Conservation (phyloP, 2,113 vertebrate species). For the Synchiropus splendidus region DNA sequence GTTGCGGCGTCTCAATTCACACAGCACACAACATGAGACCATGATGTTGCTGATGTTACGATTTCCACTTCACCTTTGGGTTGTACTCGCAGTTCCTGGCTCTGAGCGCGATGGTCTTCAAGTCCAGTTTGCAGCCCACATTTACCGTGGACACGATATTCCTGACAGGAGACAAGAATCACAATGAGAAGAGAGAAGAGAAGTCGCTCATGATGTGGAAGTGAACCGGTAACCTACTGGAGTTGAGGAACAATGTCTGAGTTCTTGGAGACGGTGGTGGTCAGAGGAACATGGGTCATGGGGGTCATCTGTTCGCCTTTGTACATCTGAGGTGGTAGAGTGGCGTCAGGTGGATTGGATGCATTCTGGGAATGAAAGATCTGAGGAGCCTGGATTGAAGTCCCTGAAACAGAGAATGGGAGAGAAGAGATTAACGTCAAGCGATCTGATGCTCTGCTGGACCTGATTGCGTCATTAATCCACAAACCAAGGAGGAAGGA, state of each 20-base stretch:
- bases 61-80: constrained; percentile 88
- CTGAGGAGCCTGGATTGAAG: constrained; percentile 85
- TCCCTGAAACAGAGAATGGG: no score
- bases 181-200: neutral
- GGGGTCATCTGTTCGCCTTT: constrained; percentile 81
- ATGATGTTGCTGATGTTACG: no score
- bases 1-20: no score
- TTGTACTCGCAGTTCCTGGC: constrained; percentile 99
- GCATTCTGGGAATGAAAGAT: constrained; percentile 90
- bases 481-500: neutral
- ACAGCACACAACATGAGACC: no score
- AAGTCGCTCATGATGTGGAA: neutral
- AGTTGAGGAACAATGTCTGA: constrained; percentile 96
- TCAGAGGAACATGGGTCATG: constrained; percentile 93
- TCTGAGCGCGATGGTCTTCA: constrained; percentile 97
- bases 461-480: neutral
- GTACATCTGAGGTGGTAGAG: constrained; percentile 84
- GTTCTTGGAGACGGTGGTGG: constrained; percentile 90
- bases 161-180: constrained; percentile 48
- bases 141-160: constrained; percentile 99
- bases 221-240: constrained; percentile 72
- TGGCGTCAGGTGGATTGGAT: constrained; percentile 74
- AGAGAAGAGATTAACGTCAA: no score
- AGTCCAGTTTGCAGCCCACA: constrained; percentile 95
- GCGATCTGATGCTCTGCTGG: constrained; percentile 17